Conservation (phyloP, 1,140 invertebrate species). For the Harlomillsia oculata region DNA sequence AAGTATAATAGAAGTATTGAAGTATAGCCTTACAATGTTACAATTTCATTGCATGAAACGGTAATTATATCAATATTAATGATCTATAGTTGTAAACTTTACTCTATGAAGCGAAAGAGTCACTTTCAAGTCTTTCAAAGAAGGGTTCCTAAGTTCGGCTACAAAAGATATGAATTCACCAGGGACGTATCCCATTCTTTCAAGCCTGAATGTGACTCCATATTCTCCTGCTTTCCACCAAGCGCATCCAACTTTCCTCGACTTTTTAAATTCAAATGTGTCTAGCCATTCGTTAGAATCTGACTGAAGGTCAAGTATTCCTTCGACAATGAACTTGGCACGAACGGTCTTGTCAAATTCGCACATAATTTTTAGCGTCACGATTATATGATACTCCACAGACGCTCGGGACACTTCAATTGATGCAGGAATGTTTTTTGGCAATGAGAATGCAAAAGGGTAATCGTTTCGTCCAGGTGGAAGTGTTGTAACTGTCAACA, state of each 20-base stretch:
- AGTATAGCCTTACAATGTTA: too few species aligned
- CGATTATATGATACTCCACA: conserved; percentile 9
- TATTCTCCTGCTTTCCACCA: neutral
- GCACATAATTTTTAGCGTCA: neutral
- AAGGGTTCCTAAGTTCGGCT: neutral
- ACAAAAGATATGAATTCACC: conserved; percentile 2
- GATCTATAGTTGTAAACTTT: neutral
- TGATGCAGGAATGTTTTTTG: conserved; percentile 4
- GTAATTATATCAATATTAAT: too few species aligned
- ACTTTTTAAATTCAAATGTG: neutral
- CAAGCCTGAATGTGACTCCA: neutral
- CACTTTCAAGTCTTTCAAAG: neutral
- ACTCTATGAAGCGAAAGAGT: neutral
- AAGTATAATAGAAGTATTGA: neutral
- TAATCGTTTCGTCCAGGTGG: conserved; percentile 1
- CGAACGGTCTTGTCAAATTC: conserved; percentile 4
- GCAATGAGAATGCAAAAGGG: conserved; percentile 3
- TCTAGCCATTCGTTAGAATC: neutral
- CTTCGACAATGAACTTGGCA: neutral
- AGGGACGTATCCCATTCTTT: neutral
- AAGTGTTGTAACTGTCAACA: neutral
- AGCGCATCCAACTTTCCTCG: neutral
- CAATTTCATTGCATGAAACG: too few species aligned
- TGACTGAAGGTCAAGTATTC: neutral
- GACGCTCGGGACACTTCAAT: conserved; percentile 2